Evolutionary conservation across 2,113 vertebrate genomes (phyloP).

Genomic region (Merops nubicus): DNA sequence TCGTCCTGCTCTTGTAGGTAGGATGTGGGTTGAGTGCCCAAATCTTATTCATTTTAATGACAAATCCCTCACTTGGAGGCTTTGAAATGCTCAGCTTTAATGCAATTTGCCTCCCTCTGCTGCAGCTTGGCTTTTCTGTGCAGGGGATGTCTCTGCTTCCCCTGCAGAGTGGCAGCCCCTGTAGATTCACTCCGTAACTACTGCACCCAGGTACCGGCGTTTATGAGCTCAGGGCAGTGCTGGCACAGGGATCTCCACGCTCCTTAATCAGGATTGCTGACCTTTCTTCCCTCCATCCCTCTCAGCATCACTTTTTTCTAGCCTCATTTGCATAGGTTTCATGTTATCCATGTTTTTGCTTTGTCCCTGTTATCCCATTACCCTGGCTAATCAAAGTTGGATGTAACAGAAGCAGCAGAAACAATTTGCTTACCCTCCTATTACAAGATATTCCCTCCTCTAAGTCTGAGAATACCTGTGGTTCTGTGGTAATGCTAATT

Average conservation of each 20-base stretch:
- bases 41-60: slow-evolving; percentile 66
- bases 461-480: slow-evolving; percentile 56
- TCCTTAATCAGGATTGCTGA: slow-evolving; percentile 14
- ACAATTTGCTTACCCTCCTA: slow-evolving; percentile 60
- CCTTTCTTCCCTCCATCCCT: slow-evolving; percentile 31
- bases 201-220: not conserved
- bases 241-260: not conserved
- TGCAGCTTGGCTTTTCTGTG: not conserved
- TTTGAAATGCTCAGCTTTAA: slow-evolving; percentile 36
- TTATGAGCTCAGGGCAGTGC: not conserved
- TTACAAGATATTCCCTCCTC: slow-evolving; percentile 51
- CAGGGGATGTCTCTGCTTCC: slow-evolving; percentile 4
- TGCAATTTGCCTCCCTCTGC: slow-evolving; percentile 11
- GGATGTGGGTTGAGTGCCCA: slow-evolving; percentile 58
- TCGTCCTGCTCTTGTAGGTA: slow-evolving; percentile 45
- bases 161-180: not conserved
- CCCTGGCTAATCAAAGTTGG: slow-evolving; percentile 61
- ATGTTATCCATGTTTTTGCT: slow-evolving; percentile 46
- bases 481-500: slow-evolving; percentile 54
- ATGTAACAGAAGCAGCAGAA: slow-evolving; percentile 60
- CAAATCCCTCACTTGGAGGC: slow-evolving; percentile 48
- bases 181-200: not conserved
- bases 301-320: not conserved
- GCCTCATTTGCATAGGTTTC: slow-evolving; percentile 44
- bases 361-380: slow-evolving; percentile 68